Conservation (phyloP, 2,888 invertebrate genomes). For the Ectemnius continuus region DNA sequence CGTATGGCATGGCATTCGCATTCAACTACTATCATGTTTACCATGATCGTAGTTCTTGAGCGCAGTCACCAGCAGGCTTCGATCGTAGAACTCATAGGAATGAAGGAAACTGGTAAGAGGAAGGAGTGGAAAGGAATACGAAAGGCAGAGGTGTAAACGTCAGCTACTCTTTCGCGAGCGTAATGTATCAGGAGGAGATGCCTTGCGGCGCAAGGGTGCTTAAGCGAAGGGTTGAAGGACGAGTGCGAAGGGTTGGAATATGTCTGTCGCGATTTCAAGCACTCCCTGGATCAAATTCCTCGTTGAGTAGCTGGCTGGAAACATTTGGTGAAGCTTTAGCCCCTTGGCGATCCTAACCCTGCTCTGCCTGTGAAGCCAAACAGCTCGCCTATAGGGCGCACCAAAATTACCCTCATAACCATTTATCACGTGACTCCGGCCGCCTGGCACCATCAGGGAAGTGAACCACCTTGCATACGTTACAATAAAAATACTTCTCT, state of each 20-base stretch:
- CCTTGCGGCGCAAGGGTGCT: background rate
- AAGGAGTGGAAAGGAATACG: background rate
- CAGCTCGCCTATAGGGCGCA: background rate
- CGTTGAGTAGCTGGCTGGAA: slow-evolving; percentile 37
- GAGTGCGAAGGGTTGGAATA: slow-evolving; percentile 13
- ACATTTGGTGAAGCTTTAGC: slow-evolving; percentile 37
- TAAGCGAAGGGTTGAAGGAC: background rate
- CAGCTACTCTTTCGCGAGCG: no score
- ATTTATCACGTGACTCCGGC: background rate
- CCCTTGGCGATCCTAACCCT: slow-evolving; percentile 10
- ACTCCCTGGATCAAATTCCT: slow-evolving; percentile 53
- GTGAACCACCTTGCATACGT: no score
- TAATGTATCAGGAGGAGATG: background rate
- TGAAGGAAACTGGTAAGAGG: background rate
- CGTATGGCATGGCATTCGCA: no score
- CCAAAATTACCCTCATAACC: slow-evolving; percentile 7
- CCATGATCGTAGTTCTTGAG: no score
- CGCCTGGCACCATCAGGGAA: no score
- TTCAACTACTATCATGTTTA: no score
- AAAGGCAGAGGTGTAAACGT: background rate
- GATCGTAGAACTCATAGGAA: background rate
- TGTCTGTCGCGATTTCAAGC: slow-evolving; percentile 45
- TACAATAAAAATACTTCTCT: no score
- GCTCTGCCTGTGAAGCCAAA: background rate
- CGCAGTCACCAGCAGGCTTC: no score